Base-by-base conservation (phyloP, 1,140 invertebrate species). In the Macrobrachium rosenbergii region DNA sequence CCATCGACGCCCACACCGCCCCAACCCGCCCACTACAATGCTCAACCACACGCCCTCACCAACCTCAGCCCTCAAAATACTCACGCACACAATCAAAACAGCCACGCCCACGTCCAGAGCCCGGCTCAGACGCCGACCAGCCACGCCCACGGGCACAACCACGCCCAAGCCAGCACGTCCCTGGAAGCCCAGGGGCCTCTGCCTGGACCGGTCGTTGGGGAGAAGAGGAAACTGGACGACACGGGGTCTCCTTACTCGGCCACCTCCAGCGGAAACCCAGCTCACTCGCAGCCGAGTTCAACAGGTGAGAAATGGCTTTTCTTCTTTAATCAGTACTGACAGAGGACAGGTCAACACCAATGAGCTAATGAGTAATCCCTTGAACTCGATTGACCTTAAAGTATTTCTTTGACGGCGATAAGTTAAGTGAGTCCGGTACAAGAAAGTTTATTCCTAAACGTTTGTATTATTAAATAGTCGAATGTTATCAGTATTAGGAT, bases 141-240 rank as follows among this genome's bases (percentile, higher is more conserved):
- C n/a, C 80, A 79, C 37, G 82, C 52, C 62, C 81, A 52, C 91
- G 91, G 2, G 88, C 93, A 92, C 37, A 12, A 19, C 59, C 64
- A 64, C 83, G 77, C 88, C 64, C 84, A 82, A 52, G 72, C 69
- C 67, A 59, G 76, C 23, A 72, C 45, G 37, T 81, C 84, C 28
- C 87, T 83, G 87, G 87, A 83, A 67, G 28, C 80, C 8, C 52
- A 8, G 52, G 52, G 52, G 62, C 81, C 81, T 59, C 21, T 83
- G 60, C 37, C 63, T 62, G 81, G 64, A 16, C 28, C 77, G 16
- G 82, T 78, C 72, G 81, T 88, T 52, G 87, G 81, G 7, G 81
- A 84, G 75, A 84, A 88, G 63, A 80, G 81, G 75, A 83, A 83
- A 76, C 60, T 88, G 60, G 86, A 88, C 14, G 87, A 84, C 17